Evolutionary conservation across 2,113 vertebrate species (phyloP).

Genomic region (Dendrocopos noguchii): DNA sequence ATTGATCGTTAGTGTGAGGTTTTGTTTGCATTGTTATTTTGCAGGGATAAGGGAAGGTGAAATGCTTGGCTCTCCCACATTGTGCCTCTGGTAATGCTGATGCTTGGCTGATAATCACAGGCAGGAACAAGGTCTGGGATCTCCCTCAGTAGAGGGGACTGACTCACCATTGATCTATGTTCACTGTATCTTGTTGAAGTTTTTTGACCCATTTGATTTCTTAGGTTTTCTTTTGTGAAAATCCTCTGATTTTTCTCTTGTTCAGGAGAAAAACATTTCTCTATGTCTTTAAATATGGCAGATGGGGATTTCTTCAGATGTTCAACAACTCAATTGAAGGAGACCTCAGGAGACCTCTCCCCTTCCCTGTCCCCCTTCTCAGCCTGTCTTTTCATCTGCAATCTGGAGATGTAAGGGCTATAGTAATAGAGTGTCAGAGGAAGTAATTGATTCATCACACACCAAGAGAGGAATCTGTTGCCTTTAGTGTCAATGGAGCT

Average conservation of each 20-base stretch:
- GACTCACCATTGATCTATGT: background rate
- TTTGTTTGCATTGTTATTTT: slow-evolving; percentile 35
- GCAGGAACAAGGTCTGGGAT: slow-evolving; percentile 1
- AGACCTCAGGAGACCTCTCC: slow-evolving; percentile 39
- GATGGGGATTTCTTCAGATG: slow-evolving; percentile 55
- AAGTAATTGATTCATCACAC: slow-evolving; percentile 82
- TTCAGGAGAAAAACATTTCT: slow-evolving; percentile 55
- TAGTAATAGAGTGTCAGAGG: slow-evolving; percentile 77
- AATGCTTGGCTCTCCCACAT: background rate
- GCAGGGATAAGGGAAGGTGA: slow-evolving; percentile 7
- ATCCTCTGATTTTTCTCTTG: slow-evolving; percentile 46
- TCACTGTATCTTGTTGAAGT: background rate
- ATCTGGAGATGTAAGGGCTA: slow-evolving; percentile 64
- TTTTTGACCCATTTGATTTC: slow-evolving; percentile 55
- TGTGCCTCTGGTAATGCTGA: background rate
- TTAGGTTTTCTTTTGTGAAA: slow-evolving; percentile 46
- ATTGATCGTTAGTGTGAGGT: background rate
- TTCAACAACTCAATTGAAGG: slow-evolving; percentile 55
- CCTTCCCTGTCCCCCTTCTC: slow-evolving; percentile 37
- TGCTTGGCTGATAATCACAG: background rate
- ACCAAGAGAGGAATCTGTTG: slow-evolving; percentile 65
- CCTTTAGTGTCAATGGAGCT: slow-evolving; percentile 77
- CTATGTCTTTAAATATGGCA: slow-evolving; percentile 62
- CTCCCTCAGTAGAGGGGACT: slow-evolving; percentile 24
- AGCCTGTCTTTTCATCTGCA: slow-evolving; percentile 71